Conservation (phyloP, 2,113 vertebrate genomes). For the Onychorhynchus coronatus region DNA sequence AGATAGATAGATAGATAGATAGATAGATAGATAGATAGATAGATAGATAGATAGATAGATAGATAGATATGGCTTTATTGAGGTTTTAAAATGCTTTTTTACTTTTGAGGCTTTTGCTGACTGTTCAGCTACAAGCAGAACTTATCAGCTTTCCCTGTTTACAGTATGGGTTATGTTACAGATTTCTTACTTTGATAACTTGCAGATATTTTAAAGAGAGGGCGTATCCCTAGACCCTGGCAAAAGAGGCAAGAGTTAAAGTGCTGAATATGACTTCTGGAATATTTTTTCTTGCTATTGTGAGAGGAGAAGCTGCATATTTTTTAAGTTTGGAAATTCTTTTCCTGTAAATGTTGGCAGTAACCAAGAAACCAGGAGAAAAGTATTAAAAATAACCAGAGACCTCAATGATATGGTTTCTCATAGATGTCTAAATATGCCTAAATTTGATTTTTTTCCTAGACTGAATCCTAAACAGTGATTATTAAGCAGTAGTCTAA, state of each 20-base stretch:
- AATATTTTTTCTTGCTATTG: not conserved
- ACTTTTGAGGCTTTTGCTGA: not conserved
- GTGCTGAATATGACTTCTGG: not conserved
- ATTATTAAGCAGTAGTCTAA: not conserved
- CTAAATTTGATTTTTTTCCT: not conserved
- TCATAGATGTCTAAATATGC: not conserved
- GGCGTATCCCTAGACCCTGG: not conserved
- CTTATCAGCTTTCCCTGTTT: not conserved
- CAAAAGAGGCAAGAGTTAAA: not conserved
- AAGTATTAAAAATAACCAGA: not conserved
- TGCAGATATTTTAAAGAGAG: not conserved
- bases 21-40: not conserved
- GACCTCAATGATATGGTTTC: not conserved
- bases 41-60: not conserved
- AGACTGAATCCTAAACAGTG: not conserved
- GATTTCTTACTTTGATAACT: not conserved
- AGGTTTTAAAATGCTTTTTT: not conserved
- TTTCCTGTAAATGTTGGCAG: not conserved
- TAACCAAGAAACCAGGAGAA: not conserved
- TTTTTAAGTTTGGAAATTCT: not conserved
- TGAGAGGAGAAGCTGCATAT: not conserved
- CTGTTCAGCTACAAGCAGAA: not conserved
- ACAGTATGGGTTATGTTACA: not conserved
- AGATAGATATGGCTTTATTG: not conserved
- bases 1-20: no score